Evolutionary conservation across 2,797 vertebrate species (phyloP), one percentile per base, ranked within the genome.

Genomic region (Oophaga sylvatica): DNA sequence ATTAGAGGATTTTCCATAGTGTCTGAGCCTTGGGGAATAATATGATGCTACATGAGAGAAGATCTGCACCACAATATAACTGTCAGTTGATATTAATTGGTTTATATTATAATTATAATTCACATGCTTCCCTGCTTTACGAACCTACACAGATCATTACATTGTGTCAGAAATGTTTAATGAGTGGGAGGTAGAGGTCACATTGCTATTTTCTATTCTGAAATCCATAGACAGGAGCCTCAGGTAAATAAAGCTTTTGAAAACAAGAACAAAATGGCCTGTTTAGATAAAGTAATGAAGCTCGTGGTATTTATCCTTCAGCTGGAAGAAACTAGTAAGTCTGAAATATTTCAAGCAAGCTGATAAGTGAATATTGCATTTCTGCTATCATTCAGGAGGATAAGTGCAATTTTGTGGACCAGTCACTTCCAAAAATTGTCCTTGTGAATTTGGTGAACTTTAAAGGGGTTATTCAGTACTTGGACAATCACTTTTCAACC

Each of bases 111-210:
- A 84, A 84, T 77, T 77, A 84, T 84, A 65, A 67, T 77, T 63
- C 45, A 48, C 73, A 78, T 56, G n/a, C 73, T 31, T 48, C 60
- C 41, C 19, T 85, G 73, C 73, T 85, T 85, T 85, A 78, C 67
- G 73, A 85, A 85, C 41, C 73, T 85, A 78, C 60, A 85, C 45
- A 85, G 83, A 85, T 78, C 60, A 85, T 85, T 67, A 85, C 75
- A 85, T 85, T 29, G 73, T 85, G 83, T 77, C 83, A 85, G 73
- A 85, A 53, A 78, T 84, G 60, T 84, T 84, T 84, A 84, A 84
- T 85, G 83, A 78, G 73, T 85, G 59, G 73, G 73, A 85, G 35
- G 59, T 31, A 85, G 45, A 85, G 83, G 71, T 84, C 83, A 76
- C 57, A 63, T 85, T 85, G 83, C n/a, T 77, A 16, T 77, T 76